phyloP scores from a whole-genome alignment of 2,113 vertebrate genomes.

The Charadrius vociferus region DNA sequence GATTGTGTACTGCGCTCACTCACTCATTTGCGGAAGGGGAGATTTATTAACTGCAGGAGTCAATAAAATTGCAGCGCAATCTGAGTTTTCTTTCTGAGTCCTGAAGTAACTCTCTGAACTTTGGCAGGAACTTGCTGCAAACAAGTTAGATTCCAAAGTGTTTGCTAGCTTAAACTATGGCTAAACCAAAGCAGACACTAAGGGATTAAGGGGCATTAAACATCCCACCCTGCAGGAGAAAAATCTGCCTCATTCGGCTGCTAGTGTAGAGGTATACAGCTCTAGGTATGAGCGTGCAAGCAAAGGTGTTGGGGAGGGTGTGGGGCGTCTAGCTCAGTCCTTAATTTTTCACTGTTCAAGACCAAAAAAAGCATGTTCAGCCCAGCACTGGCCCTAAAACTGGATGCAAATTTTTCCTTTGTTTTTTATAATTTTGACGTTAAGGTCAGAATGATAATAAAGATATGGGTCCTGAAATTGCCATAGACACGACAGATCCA shows the following conservation, averaged over 20 bases:
- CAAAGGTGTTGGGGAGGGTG: background rate
- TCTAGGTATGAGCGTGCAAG: fast-evolving
- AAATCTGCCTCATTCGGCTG: background rate
- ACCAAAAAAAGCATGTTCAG: background rate
- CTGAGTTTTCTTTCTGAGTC: background rate
- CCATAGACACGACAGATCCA: background rate
- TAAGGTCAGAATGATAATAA: background rate
- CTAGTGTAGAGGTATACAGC: background rate
- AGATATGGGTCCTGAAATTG: background rate
- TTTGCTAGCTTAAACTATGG: background rate
- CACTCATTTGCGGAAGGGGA: background rate
- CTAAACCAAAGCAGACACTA: background rate
- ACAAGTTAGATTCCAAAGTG: background rate
- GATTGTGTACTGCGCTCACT: background rate
- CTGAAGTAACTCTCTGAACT: background rate
- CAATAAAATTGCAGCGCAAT: background rate
- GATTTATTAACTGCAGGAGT: slow-evolving; percentile 27
- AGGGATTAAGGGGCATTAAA: background rate
- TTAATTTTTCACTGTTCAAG: background rate
- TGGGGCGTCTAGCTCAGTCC: background rate
- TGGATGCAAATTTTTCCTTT: background rate
- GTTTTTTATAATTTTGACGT: background rate
- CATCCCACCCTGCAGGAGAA: fast-evolving
- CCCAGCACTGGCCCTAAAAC: background rate
- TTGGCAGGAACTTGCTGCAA: background rate